phyloP scores from a whole-genome alignment of 2,888 invertebrate genomes.

The Sylvicola fuscatus region DNA sequence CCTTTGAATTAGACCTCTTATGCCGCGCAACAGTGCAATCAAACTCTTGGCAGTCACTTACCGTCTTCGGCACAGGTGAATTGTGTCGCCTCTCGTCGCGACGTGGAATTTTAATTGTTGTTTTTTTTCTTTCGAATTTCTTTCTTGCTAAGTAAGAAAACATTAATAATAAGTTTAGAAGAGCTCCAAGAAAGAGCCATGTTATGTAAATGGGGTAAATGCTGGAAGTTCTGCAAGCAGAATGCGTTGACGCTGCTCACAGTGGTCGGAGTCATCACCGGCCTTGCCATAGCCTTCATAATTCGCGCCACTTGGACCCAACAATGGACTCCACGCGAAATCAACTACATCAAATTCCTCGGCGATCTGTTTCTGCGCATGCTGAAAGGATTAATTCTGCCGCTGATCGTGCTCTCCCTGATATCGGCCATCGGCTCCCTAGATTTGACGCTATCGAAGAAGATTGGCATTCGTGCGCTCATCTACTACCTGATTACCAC shows the following conservation, averaged over 20 bases:
- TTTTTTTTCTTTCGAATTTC: too few relatives aligned
- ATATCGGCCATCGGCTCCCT: constrained; percentile 47
- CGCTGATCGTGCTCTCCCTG: constrained; percentile 45
- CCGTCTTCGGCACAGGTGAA: too few relatives aligned
- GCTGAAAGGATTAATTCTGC: constrained; percentile 52
- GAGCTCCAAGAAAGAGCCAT: too few relatives aligned
- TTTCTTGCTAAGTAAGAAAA: too few relatives aligned
- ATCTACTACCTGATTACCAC: constrained; percentile 49
- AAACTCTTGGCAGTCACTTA: too few relatives aligned
- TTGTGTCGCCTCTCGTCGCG: too few relatives aligned
- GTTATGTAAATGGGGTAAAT: too few relatives aligned
- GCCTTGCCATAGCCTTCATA: constrained; percentile 30
- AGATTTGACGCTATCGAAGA: constrained; percentile 42
- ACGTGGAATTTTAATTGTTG: too few relatives aligned
- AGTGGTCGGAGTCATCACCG: constrained; percentile 33
- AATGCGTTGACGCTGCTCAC: constrained; percentile 36
- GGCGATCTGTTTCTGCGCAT: constrained; percentile 53
- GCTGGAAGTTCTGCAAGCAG: constrained; percentile 14
- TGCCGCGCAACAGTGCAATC: too few relatives aligned
- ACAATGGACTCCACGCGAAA: constrained; percentile 33
- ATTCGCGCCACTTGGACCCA: constrained; percentile 13
- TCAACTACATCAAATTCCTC: constrained; percentile 46
- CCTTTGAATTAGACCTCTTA: too few relatives aligned
- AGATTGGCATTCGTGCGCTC: constrained; percentile 43
- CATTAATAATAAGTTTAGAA: too few relatives aligned